Percentiles rank a stretch among this genome's conserved stretches.
phyloP scores from a whole-genome alignment of 64 coral and sea anemone genomes.

The Porites australiensis region DNA sequence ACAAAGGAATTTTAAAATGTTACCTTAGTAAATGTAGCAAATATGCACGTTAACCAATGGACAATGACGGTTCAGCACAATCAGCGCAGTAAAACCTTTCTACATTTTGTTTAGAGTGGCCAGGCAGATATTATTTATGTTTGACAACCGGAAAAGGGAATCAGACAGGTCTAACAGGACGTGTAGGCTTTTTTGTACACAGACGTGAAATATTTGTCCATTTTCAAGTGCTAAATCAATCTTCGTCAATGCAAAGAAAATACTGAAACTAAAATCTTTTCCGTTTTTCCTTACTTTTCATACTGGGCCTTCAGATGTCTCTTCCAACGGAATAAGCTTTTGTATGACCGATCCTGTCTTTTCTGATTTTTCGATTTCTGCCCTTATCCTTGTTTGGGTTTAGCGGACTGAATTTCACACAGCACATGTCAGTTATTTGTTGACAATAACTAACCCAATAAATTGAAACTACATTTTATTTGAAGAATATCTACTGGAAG shows the following conservation, averaged over 20 bases:
- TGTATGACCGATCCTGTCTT: no score
- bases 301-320: no score
- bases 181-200: not conserved
- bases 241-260: not conserved
- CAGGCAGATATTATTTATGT: not conserved
- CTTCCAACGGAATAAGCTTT: no score
- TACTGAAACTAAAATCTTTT: not conserved
- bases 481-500: not conserved
- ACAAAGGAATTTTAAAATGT: no score
- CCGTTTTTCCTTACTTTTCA: not conserved
- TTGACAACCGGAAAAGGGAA: constrained; percentile 10
- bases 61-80: not conserved
- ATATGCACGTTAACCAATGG: no score
- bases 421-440: not conserved
- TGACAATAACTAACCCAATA: constrained; percentile 16
- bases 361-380: not conserved
- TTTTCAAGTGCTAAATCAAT: not conserved
- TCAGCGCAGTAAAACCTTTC: not conserved
- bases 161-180: constrained; percentile 21
- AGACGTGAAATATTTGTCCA: not conserved
- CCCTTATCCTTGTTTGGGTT: not conserved
- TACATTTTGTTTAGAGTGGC: no score
- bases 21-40: no score
- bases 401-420: not conserved
- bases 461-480: not conserved